These are phyloP conservation scores for Machaerirhynchus nigripectus DNA, from an alignment of 2,113 vertebrate species.

Conservation along the genomic window DNA sequence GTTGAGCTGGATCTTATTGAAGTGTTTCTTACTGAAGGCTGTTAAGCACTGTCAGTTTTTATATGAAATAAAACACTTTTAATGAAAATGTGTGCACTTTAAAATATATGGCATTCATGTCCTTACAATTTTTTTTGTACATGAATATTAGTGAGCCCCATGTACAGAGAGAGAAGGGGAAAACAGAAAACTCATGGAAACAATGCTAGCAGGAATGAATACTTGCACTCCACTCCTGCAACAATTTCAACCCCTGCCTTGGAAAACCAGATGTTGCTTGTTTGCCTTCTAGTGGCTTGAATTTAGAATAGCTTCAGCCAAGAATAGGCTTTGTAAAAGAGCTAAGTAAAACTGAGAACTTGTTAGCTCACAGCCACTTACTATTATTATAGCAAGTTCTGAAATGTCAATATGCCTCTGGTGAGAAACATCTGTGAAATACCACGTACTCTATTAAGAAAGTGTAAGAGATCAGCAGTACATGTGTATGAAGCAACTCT, in stretches of 20 bases:
- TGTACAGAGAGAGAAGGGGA: not conserved
- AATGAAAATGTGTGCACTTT: not conserved
- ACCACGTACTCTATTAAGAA: not conserved
- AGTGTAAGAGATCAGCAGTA: not conserved
- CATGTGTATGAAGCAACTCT: not conserved
- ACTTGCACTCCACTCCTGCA: not conserved
- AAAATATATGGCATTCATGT: not conserved
- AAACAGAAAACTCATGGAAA: not conserved
- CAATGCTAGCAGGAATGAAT: not conserved
- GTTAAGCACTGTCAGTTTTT: not conserved
- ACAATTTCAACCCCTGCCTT: not conserved
- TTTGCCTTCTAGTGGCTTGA: slow-evolving; percentile 64
- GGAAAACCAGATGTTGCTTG: not conserved
- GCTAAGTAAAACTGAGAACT: not conserved
- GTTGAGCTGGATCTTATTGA: not conserved
- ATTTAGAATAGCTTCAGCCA: slow-evolving; percentile 10
- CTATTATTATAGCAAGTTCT: not conserved
- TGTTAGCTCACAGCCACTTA: not conserved
- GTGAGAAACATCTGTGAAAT: slow-evolving; percentile 31
- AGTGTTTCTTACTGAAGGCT: not conserved
- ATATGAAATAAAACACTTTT: not conserved
- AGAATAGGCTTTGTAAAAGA: not conserved
- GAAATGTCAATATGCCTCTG: slow-evolving; percentile 16
- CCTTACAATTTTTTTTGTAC: not conserved
- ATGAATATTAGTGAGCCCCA: not conserved